Evolutionary conservation across 53 echinoderm and acorn worm species (phyloP).

Genomic region (Actinopyga echinites): DNA sequence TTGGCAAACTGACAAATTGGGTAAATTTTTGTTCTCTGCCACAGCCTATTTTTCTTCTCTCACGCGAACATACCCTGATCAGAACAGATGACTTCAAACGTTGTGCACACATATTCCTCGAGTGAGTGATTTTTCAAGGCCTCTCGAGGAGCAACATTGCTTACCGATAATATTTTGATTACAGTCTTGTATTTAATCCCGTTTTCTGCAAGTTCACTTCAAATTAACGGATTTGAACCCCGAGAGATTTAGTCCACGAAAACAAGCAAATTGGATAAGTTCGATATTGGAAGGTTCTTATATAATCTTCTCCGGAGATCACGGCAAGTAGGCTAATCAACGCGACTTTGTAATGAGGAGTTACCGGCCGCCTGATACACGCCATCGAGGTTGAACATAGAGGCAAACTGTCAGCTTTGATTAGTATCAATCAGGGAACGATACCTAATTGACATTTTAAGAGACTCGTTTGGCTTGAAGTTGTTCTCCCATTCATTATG

Average conservation of each 20-base stretch:
- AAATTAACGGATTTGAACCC: slow-evolving; percentile 4
- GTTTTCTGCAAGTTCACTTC: slow-evolving; percentile 1
- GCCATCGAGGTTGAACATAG: background rate
- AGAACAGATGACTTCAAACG: too few relatives aligned
- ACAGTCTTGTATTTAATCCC: background rate
- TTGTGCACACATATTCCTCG: too few relatives aligned
- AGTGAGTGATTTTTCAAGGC: slow-evolving; percentile 14
- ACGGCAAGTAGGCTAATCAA: slow-evolving; percentile 28
- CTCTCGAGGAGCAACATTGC: background rate
- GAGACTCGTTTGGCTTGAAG: slow-evolving; percentile 18
- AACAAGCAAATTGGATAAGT: slow-evolving; percentile 3
- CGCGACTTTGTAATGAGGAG: slow-evolving; percentile 17
- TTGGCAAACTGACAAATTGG: too few relatives aligned
- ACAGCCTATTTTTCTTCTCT: too few relatives aligned
- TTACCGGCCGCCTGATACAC: slow-evolving; percentile 14
- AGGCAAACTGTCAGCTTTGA: slow-evolving; percentile 17
- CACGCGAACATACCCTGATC: too few relatives aligned
- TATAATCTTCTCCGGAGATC: slow-evolving; percentile 10
- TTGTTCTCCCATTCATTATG: slow-evolving; percentile 19
- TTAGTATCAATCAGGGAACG: background rate
- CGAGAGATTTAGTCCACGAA: background rate
- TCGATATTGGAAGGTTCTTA: slow-evolving; percentile 6
- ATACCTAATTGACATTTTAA: slow-evolving; percentile 22
- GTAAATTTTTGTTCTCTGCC: too few relatives aligned
- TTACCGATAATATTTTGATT: background rate